phyloP scores from a whole-genome alignment of 2,113 vertebrate genomes.

The Onychostoma macrolepis region DNA sequence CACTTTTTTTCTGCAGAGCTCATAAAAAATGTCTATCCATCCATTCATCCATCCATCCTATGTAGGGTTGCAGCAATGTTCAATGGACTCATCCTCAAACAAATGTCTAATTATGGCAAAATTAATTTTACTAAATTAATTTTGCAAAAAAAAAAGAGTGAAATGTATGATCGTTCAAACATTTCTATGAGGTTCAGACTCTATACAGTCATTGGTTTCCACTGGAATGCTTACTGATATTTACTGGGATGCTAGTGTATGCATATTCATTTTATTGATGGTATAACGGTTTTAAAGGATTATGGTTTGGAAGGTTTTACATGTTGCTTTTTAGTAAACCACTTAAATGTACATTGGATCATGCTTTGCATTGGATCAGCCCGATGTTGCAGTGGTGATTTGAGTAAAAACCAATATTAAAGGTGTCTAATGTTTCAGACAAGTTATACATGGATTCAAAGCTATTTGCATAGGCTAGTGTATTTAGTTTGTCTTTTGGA shows the following conservation, averaged over 20 bases:
- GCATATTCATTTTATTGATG: neutral
- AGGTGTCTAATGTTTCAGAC: conserved; percentile 42
- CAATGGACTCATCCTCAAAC: neutral
- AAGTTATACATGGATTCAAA: conserved; percentile 53
- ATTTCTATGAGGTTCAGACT: neutral
- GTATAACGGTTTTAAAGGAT: neutral
- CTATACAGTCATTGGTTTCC: neutral
- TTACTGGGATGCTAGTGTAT: neutral
- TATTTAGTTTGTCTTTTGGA: conserved; percentile 58
- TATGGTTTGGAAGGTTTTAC: neutral
- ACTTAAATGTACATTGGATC: neutral
- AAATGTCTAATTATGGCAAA: neutral
- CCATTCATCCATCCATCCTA: neutral
- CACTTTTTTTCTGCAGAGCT: neutral
- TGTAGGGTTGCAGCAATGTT: neutral
- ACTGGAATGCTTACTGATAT: neutral
- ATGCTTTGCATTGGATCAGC: neutral
- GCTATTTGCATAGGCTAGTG: conserved; percentile 59
- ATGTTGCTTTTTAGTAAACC: neutral
- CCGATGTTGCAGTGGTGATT: neutral
- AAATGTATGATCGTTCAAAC: neutral
- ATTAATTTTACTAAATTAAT: neutral
- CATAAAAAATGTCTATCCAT: neutral
- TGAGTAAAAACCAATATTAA: conserved; percentile 48
- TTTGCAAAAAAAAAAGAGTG: neutral